Conservation (phyloP, 1,140 invertebrate genomes). For the Drosophila pachea region DNA sequence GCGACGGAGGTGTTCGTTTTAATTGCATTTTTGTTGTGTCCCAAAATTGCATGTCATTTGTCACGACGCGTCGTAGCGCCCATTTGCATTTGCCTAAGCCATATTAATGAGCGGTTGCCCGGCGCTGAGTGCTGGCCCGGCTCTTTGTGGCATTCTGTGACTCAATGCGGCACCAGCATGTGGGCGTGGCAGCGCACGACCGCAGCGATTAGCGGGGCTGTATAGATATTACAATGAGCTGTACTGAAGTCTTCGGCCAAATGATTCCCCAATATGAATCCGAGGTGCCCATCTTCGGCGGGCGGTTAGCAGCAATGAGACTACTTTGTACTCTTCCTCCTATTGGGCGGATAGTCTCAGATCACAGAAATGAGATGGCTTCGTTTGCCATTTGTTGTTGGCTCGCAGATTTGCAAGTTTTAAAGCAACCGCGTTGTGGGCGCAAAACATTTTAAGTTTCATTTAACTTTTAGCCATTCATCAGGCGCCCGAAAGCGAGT, state of each 20-base stretch:
- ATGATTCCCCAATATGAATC: background rate
- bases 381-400: slow-evolving; percentile 1
- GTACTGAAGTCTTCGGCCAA: too few species aligned
- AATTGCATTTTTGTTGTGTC: slow-evolving; percentile 70
- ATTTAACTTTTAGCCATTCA: slow-evolving; percentile 42
- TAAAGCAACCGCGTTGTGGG: slow-evolving; percentile 50
- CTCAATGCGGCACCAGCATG: slow-evolving; percentile 21
- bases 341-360: background rate
- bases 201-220: slow-evolving; percentile 14
- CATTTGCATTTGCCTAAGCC: slow-evolving; percentile 67
- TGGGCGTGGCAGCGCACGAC: background rate
- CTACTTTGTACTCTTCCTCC: background rate
- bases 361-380: background rate
- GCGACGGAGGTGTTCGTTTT: slow-evolving; percentile 52
- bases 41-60: slow-evolving; percentile 73
- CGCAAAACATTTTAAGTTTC: slow-evolving; percentile 57
- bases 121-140: slow-evolving; percentile 8
- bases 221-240: background rate
- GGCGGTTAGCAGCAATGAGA: background rate
- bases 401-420: background rate
- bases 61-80: slow-evolving; percentile 38
- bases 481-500: slow-evolving; percentile 1
- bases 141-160: slow-evolving; percentile 36
- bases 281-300: too few species aligned
- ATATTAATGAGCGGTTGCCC: slow-evolving; percentile 63